Conservation (phyloP, 2,888 invertebrate species). For the Ennomos fuscantarius region DNA sequence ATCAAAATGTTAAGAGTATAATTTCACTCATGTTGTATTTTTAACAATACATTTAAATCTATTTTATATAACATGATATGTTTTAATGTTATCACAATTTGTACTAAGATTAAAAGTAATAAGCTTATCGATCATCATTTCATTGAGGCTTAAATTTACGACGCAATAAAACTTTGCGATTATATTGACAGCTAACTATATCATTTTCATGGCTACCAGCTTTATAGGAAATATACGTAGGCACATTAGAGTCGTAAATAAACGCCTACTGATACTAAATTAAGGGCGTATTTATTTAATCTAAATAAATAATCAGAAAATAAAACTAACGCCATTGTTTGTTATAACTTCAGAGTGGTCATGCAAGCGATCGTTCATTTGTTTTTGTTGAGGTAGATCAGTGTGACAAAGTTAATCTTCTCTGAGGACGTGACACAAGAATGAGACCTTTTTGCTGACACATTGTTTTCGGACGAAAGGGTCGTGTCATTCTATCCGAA, state of each 20-base stretch:
- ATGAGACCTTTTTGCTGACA: constrained; percentile 69
- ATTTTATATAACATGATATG: constrained; percentile 6
- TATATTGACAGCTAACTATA: constrained; percentile 55
- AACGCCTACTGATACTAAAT: constrained; percentile 53
- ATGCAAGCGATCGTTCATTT: constrained; percentile 42
- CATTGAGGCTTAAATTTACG: constrained; percentile 36
- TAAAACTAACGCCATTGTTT: neutral
- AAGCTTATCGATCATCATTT: constrained; percentile 14
- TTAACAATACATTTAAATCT: neutral
- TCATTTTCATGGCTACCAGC: constrained; percentile 58
- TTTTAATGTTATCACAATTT: neutral
- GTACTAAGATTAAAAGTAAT: neutral
- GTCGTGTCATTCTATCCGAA: constrained; percentile 41
- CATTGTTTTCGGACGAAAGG: constrained; percentile 66
- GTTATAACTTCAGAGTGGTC: too few relatives aligned
- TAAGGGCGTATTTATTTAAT: constrained; percentile 29
- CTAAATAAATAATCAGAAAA: constrained; percentile 13
- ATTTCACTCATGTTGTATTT: too few relatives aligned
- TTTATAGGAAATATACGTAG: constrained; percentile 59
- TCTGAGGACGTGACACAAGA: constrained; percentile 69
- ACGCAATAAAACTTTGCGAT: constrained; percentile 45
- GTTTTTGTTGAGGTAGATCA: constrained; percentile 72
- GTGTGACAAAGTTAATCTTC: constrained; percentile 65
- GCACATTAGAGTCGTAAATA: constrained; percentile 56
- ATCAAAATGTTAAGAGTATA: too few relatives aligned